phyloP scores from a whole-genome alignment of 2,888 invertebrate species.

The Salticus scenicus region DNA sequence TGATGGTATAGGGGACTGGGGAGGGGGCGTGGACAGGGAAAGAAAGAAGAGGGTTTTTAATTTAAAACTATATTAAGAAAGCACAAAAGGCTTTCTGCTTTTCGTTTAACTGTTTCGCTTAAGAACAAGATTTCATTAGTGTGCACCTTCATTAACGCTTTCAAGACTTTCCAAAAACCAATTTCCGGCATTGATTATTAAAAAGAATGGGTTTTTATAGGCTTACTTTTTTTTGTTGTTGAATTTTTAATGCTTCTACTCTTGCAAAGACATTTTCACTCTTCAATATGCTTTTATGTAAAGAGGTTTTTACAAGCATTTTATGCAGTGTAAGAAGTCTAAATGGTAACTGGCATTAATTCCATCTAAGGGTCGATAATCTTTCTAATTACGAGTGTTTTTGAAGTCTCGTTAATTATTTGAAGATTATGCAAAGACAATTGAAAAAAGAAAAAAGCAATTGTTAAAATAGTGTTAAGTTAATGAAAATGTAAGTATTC shows the following conservation, averaged over 20 bases:
- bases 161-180: conserved; percentile 55
- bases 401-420: not conserved
- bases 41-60: conserved; percentile 54
- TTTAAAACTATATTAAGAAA: conserved; percentile 67
- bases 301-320: not conserved
- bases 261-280: conserved; percentile 22
- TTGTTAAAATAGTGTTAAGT: no score
- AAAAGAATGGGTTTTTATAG: conserved; percentile 51
- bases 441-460: no score
- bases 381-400: not conserved
- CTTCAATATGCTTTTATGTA: conserved; percentile 33
- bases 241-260: no score
- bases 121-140: conserved; percentile 64
- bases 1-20: not conserved
- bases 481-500: no score
- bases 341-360: not conserved
- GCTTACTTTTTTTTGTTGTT: not conserved
- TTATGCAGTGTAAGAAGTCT: not conserved
- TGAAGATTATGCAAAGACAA: not conserved
- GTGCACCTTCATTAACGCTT: conserved; percentile 59
- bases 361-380: not conserved
- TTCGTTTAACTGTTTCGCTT: conserved; percentile 38
- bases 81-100: conserved; percentile 62
- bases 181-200: conserved; percentile 66
- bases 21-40: not conserved